phyloP scores from a whole-genome alignment of 2,797 vertebrate genomes.

The Notoglanidium macrostoma region DNA sequence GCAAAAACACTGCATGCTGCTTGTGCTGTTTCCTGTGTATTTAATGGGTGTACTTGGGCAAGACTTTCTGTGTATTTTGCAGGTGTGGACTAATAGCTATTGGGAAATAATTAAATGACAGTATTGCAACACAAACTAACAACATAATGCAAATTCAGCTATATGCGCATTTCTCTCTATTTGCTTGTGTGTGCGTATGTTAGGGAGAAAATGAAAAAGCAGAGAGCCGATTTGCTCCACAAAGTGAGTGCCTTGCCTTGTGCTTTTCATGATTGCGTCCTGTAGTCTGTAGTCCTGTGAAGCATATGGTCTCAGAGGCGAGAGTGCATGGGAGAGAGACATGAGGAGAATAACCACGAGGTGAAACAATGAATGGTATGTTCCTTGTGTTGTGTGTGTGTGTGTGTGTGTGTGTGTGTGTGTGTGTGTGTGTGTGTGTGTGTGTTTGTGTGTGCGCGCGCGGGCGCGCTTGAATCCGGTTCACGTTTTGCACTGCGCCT shows the following conservation, averaged over 20 bases:
- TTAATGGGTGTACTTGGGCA: constrained; percentile 42
- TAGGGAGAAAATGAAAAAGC: not conserved
- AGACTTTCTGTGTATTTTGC: constrained; percentile 50
- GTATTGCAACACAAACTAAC: not conserved
- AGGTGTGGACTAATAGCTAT: constrained; percentile 46
- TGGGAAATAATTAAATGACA: not conserved
- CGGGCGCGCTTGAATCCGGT: constrained; percentile 41
- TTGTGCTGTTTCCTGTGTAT: constrained; percentile 29
- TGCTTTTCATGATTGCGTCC: not conserved
- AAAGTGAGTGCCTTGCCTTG: not conserved
- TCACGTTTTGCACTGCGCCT: constrained; percentile 46
- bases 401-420: not conserved
- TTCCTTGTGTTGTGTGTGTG: not conserved
- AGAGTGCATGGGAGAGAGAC: not conserved
- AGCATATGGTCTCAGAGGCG: not conserved
- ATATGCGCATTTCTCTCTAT: not conserved
- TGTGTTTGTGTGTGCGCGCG: not conserved
- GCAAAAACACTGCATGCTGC: constrained; percentile 2
- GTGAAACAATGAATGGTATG: constrained; percentile 16
- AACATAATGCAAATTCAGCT: not conserved
- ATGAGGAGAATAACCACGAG: not conserved
- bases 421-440: not conserved
- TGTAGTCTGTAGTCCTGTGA: not conserved
- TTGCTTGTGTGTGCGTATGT: not conserved
- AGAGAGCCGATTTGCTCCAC: not conserved